A percentile compares a stretch with the other conserved stretches of the same genome.
These are phyloP conservation scores for Musca vetustissima DNA, from an alignment of 1,140 invertebrate species.

Conservation along the genomic window DNA sequence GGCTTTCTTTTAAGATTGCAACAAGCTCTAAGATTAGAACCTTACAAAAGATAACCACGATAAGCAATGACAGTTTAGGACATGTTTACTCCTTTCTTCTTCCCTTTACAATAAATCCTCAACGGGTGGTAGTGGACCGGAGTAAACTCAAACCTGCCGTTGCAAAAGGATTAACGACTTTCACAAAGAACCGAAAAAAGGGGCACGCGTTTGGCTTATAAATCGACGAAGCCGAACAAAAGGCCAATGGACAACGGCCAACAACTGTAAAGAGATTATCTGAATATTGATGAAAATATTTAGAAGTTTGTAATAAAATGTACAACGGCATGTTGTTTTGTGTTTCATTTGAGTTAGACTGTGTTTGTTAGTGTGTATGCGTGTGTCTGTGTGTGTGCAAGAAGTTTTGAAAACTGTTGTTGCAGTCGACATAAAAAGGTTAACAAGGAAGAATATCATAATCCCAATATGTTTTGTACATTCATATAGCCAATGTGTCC, in stretches of 20 bases:
- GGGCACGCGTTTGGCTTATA: constrained; percentile 3
- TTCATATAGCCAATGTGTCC: not conserved
- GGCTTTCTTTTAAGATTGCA: not conserved
- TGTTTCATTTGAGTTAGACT: too few relatives aligned
- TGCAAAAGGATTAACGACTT: not conserved
- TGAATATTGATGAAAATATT: constrained; percentile 17
- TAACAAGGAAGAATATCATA: not conserved
- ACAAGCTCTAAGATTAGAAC: not conserved
- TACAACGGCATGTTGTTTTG: not conserved
- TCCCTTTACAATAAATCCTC: too few relatives aligned
- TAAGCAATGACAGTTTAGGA: constrained; percentile 19
- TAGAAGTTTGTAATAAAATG: not conserved
- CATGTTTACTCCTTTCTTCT: not conserved
- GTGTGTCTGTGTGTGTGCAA: not conserved
- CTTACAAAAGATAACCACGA: constrained; percentile 1
- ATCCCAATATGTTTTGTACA: not conserved
- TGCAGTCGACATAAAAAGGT: not conserved
- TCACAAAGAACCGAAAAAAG: not conserved
- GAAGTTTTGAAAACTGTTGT: not conserved
- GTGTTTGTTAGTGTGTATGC: too few relatives aligned
- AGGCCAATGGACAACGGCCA: not conserved
- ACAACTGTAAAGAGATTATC: not conserved
- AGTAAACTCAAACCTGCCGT: too few relatives aligned
- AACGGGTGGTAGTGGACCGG: too few relatives aligned
- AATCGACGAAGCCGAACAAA: not conserved